A percentile compares a stretch with the other conserved stretches of the same genome.
Evolutionary conservation across 2,797 vertebrate species (phyloP).

Genomic region (Cirrhinus molitorella): DNA sequence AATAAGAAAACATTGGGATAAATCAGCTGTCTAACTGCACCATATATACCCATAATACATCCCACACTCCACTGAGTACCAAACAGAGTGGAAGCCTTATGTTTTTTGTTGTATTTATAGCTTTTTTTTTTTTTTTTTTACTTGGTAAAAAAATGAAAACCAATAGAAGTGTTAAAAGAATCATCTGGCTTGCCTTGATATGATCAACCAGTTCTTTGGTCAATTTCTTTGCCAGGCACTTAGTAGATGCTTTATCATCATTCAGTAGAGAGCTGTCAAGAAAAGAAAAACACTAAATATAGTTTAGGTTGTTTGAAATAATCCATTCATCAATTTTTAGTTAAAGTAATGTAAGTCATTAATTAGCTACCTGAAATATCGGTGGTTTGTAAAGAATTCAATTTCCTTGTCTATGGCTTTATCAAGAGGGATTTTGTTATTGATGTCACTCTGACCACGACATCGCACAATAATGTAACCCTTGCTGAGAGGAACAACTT

Average conservation of each 20-base stretch:
- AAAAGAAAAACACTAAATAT: background rate
- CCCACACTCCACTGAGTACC: too few relatives aligned
- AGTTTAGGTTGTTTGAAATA: background rate
- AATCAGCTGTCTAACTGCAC: background rate
- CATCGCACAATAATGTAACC: conserved; percentile 83
- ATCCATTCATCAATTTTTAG: background rate
- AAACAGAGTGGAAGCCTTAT: too few relatives aligned
- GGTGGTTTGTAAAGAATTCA: conserved; percentile 45
- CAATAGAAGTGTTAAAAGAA: background rate
- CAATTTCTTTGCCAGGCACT: background rate
- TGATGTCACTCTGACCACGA: conserved; percentile 80
- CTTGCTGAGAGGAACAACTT: conserved; percentile 73
- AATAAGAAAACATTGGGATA: background rate
- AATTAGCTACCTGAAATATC: conserved; percentile 39
- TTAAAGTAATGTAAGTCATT: too few relatives aligned
- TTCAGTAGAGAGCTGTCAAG: background rate
- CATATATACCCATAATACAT: too few relatives aligned
- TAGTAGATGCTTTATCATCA: background rate
- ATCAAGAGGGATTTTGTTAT: conserved; percentile 48
- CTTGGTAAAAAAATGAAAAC: background rate
- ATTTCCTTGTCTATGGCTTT: conserved; percentile 41
- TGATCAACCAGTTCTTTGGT: conserved; percentile 17
- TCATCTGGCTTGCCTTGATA: background rate
- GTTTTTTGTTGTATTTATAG: too few relatives aligned
- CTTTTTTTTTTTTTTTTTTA: too few relatives aligned